Base-by-base conservation (phyloP, 2,797 vertebrate genomes). In the Steatocranus sp. region DNA sequence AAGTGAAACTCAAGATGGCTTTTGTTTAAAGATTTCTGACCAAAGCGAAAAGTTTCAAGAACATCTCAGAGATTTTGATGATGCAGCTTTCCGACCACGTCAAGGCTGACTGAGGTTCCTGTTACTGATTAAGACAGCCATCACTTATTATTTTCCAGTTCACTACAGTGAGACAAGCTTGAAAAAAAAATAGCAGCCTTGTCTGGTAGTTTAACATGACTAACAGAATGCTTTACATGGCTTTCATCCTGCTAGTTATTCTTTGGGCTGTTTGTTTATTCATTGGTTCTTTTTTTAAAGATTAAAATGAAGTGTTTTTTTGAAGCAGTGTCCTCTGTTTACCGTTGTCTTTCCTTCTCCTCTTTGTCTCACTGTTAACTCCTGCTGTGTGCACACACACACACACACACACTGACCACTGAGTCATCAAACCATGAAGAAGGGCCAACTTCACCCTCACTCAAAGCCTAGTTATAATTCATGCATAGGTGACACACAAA, bases 41-140 rank as follows among this genome's bases (percentile, higher is more conserved):
- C 83, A 30, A 84, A 51, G 20, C 68, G n/a, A 70, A 86, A 85
- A 83, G 77, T 87, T 86, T 68, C 51, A 23, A 76, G 75, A 86
- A 58, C 79, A 36, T 92, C 84, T 81, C 68, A 15, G 51, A 51
- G 81, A 90, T 91, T 83, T 53, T 87, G 91, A 93, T 79, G 91
- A 86, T 91, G 54, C 66, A 30, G 80, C 83, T 90, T 73, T 87
- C 32, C 74, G 87, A 85, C 91, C 83, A 77, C 25, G 74, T 86
- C 82, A 86, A 76, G 79, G 78, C 89, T 93, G 86, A 88, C 70
- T 83, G 78, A 84, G 85, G 82, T 18, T 92, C 90, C 87, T 81
- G 94, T 95, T 94, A 94, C 94, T 95, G 91, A 95, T 94, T 95
- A 93, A 93, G 92, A 92, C 85, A 83, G 86, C 83, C 86, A 86